Conservation (phyloP, 2,888 invertebrate genomes). For the Deilephila porcellus region DNA sequence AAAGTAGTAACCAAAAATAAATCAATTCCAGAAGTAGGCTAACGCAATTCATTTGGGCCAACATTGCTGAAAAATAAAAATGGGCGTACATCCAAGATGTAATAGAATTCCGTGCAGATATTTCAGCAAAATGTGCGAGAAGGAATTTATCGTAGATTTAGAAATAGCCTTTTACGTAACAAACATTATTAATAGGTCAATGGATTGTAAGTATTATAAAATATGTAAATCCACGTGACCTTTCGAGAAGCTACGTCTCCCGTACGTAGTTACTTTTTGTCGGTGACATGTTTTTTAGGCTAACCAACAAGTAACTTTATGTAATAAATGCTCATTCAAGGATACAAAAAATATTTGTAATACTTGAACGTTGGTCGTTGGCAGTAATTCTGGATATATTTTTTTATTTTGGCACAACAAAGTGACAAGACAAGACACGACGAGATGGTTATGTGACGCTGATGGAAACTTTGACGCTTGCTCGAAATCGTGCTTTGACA, state of each 20-base stretch:
- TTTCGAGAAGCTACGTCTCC: not conserved
- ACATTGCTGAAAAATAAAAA: slow-evolving; percentile 15
- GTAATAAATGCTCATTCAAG: no score
- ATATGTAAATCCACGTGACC: not conserved
- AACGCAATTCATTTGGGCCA: slow-evolving; percentile 11
- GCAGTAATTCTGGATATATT: no score
- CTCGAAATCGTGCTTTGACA: no score
- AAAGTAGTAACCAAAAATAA: slow-evolving; percentile 8
- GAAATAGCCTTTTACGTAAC: slow-evolving; percentile 16
- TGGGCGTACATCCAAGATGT: slow-evolving; percentile 25
- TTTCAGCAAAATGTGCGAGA: slow-evolving; percentile 9
- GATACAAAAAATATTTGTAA: no score
- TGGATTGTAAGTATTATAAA: not conserved
- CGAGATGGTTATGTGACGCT: no score
- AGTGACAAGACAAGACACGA: no score
- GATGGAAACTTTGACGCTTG: no score
- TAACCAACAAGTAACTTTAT: no score
- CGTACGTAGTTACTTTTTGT: no score
- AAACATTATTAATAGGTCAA: not conserved
- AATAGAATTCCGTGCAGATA: slow-evolving; percentile 22
- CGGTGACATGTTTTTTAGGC: no score
- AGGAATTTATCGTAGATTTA: slow-evolving; percentile 12
- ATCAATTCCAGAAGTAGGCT: slow-evolving; percentile 14
- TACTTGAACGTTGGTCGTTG: no score
- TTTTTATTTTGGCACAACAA: no score